Base-by-base conservation (phyloP, 2,113 vertebrate genomes). In the Egretta garzetta region DNA sequence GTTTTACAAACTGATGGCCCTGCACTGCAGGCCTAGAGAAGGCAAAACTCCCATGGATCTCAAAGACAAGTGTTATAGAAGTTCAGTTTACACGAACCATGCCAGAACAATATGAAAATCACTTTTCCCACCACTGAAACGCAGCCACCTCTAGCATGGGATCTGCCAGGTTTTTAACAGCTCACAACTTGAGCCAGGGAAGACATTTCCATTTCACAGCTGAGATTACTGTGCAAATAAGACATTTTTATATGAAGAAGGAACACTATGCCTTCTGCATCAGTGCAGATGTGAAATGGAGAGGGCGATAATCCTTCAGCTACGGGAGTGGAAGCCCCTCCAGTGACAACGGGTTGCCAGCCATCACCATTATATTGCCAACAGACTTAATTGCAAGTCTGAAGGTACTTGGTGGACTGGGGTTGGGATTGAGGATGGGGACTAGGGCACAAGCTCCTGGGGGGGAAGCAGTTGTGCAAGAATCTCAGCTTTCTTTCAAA, bases 121-220 rank as follows among this genome's bases (percentile, higher is more conserved):
- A n/a, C 58, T 95, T 94, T 89, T 93, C 86, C 93, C 88, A 96
- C 70, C 80, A 64, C 94, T 96, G 89, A 96, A 94, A 80, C 58
- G 45, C 66, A 80, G 80, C 77, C 76, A 76, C 80, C 86, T 94
- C 94, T 73, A 94, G 64, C 49, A 75, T 89, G 73, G 73, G 50
- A 68, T 75, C 93, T 85, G 76, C 30, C 88, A 97, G 91, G 58
- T 32, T 92, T 91, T 84, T 81, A 75, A 63, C 62, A 89, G 70
- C 53, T 85, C 84, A 37, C 53, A 47, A 16, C 64, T 86, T 94
- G 56, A 76, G 76, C 64, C 92, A 87, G 83, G 74, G 68, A 63
- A 96, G 94, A 91, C 21, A 53, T 87, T 92, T 90, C 75, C 72
- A 71, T 86, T 74, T 68, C 56, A 43, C 70, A 88, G 60, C 59